These are phyloP conservation scores for Gambusia yucatana DNA, from an alignment of 2,797 vertebrate species.

Conservation along the genomic window DNA sequence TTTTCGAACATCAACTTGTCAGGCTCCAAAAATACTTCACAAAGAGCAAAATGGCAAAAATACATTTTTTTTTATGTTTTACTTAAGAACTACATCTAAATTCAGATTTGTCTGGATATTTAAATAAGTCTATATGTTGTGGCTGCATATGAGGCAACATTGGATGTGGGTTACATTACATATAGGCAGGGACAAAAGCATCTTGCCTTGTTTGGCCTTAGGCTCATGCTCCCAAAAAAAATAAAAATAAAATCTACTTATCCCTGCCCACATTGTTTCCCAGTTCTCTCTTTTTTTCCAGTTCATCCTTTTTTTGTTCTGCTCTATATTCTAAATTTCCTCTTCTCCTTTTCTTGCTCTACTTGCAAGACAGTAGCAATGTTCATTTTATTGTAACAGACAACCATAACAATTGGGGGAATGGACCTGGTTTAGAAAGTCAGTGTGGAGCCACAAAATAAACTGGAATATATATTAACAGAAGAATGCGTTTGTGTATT, in stretches of 20 bases:
- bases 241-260: constrained; percentile 11
- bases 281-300: not conserved
- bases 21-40: not conserved
- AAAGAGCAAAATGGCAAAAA: not conserved
- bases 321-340: constrained; percentile 45
- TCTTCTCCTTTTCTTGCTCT: constrained; percentile 49
- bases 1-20: not conserved
- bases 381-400: constrained; percentile 65
- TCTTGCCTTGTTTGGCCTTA: not conserved
- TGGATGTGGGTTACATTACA: not conserved
- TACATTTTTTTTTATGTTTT: not conserved
- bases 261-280: not conserved
- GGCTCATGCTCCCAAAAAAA: not conserved
- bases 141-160: not conserved
- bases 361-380: constrained; percentile 58
- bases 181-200: not conserved
- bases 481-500: constrained; percentile 38
- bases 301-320: constrained; percentile 41
- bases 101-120: not conserved
- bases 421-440: constrained; percentile 57
- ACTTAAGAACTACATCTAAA: not conserved
- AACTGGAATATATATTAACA: constrained; percentile 34
- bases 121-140: too few species aligned
- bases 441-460: constrained; percentile 52
- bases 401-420: constrained; percentile 70